Evolutionary conservation across 2,888 invertebrate genomes (phyloP), one percentile per base, ranked within the genome.

Genomic region (Tenthredo livida): DNA sequence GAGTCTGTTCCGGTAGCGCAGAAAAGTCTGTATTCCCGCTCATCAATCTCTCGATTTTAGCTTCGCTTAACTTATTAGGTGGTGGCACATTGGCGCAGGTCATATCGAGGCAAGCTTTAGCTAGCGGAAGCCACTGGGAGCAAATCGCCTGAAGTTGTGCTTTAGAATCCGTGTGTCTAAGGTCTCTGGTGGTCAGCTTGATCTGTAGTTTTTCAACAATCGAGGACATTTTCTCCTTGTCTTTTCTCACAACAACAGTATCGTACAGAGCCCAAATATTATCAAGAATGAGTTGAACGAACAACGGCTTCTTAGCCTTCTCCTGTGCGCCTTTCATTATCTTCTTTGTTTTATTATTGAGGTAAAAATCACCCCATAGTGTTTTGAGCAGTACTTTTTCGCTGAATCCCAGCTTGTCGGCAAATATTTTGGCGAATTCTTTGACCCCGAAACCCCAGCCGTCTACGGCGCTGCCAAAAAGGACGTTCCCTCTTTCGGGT

Each of bases 401-500:
- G 89, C 96, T 96, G 37, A 98, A 95, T 73, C 97, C 97, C 85
- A 97, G 94, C 94, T 97, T 97, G 17, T 95, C 93, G 0, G 96
- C 95, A 91, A 96, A 97, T 61, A 98, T 94, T 89, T 95, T 95
- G 0, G 98, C 97, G 94, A 99, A 99, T 90, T 98, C 97, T 47
- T 95, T 94, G 1, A 97, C 94, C 15, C 97, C 96, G 89, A 97
- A 97, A 10, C 96, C 97, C 99, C 99, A 99, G 9, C 99, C 98
- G 94, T 99, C 99, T 12, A 97, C 95, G 21, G 99, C 99, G 91
- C 99, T 98, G 0, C 98, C 97, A 94, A 99, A 99, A 6, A 99
- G 95, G 0, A 99, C 99, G 95, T 99, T 99, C 21, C 98, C 98
- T 89, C 96, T 96, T 88, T 97, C 97, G 0, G 99, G 99, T 0